Percentiles rank a stretch among this genome's conserved stretches.
Conservation (phyloP, 2,113 vertebrate species). For the Chionis minor region DNA sequence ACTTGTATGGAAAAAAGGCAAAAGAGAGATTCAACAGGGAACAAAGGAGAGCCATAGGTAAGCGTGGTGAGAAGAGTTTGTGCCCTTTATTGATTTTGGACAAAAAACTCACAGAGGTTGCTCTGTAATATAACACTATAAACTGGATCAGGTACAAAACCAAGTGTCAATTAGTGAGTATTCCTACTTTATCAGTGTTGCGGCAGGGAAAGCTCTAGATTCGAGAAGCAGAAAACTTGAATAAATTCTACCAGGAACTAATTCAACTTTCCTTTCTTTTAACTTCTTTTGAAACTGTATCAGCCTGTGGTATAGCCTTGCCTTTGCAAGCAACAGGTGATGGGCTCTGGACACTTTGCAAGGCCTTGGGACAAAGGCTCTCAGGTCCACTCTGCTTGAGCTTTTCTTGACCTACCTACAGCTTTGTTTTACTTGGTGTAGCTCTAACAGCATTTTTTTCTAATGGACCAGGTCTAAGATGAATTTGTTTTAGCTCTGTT, state of each 20-base stretch:
- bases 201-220: neutral
- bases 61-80: neutral
- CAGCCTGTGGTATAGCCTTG: neutral
- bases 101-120: neutral
- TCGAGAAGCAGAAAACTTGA: neutral
- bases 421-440: neutral
- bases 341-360: neutral
- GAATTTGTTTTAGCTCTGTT: neutral
- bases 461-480: neutral
- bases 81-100: neutral
- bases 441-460: neutral
- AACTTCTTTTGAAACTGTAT: rapidly evolving
- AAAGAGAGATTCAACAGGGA: neutral
- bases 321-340: neutral
- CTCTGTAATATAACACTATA: neutral
- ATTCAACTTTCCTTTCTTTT: neutral
- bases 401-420: neutral
- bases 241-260: neutral
- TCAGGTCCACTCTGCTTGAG: neutral
- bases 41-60: neutral
- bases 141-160: neutral
- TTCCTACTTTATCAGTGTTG: neutral
- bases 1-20: neutral
- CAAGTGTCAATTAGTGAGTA: neutral
- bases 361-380: neutral